Percentiles rank a stretch among this genome's conserved stretches.
Conservation (phyloP, 2,113 vertebrate genomes). For the Meleagris gallopavo region DNA sequence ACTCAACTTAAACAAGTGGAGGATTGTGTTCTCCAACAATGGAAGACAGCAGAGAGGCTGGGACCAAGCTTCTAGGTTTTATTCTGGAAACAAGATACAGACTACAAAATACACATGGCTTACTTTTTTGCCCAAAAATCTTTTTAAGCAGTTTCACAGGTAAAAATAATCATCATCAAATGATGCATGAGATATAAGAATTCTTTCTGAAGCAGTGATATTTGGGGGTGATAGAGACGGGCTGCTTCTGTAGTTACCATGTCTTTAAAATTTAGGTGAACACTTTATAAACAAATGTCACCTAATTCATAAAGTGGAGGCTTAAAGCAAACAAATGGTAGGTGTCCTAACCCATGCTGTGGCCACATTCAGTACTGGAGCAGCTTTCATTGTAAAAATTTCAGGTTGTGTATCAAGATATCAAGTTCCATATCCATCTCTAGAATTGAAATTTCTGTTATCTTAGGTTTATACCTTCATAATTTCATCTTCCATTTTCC, state of each 20-base stretch:
- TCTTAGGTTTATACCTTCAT: neutral
- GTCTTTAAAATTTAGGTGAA: neutral
- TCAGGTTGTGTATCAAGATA: neutral
- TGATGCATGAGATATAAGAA: neutral
- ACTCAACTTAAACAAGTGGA: neutral
- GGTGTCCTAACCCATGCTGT: fast-evolving
- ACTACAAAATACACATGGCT: conserved; percentile 78
- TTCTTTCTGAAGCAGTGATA: neutral
- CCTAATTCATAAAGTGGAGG: fast-evolving
- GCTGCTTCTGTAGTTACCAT: neutral
- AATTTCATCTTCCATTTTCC: neutral
- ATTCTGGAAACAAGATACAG: conserved; percentile 71
- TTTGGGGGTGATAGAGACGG: neutral
- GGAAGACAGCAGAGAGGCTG: conserved; percentile 31
- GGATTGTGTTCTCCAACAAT: conserved; percentile 75
- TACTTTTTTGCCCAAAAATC: conserved; percentile 79
- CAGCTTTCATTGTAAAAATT: neutral
- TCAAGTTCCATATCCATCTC: neutral
- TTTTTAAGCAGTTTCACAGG: conserved; percentile 82
- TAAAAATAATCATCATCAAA: neutral
- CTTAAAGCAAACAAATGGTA: neutral
- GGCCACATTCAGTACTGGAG: neutral
- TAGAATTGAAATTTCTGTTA: neutral
- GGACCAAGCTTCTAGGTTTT: conserved; percentile 20
- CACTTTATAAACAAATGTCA: neutral